These are phyloP conservation scores for Limnephilus lunatus DNA, from an alignment of 2,888 invertebrate genomes.

Conservation along the genomic window DNA sequence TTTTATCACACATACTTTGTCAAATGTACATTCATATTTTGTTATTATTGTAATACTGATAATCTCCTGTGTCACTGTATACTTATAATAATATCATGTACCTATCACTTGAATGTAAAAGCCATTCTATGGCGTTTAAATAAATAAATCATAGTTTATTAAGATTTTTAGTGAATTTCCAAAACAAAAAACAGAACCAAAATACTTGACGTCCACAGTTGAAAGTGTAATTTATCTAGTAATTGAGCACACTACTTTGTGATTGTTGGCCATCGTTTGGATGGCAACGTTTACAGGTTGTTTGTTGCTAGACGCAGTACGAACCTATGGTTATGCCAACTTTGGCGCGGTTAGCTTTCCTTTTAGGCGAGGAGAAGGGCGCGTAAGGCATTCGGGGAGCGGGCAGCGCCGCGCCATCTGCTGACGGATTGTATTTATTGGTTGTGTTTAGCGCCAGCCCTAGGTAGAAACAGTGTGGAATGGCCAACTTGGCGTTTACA, in stretches of 20 bases:
- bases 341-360: constrained; percentile 76
- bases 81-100: too few relatives aligned
- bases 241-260: background rate
- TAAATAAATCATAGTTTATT: background rate
- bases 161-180: background rate
- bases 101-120: too few relatives aligned
- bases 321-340: constrained; percentile 79
- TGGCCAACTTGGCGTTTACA: constrained; percentile 42
- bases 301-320: constrained; percentile 68
- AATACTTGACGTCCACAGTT: background rate
- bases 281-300: too few relatives aligned
- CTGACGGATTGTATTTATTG: constrained; percentile 66
- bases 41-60: too few relatives aligned
- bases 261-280: background rate
- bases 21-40: too few relatives aligned
- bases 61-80: too few relatives aligned
- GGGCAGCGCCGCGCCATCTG: constrained; percentile 11
- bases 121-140: too few relatives aligned
- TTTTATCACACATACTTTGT: too few relatives aligned
- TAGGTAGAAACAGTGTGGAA: constrained; percentile 70
- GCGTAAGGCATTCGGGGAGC: constrained; percentile 57
- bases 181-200: background rate
- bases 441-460: constrained; percentile 73
- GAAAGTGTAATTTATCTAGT: background rate
- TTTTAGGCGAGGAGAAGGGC: constrained; percentile 66